Evolutionary conservation across 2,888 invertebrate genomes (phyloP), one percentile per base, ranked within the genome.

Genomic region (Stramonita haemastoma): DNA sequence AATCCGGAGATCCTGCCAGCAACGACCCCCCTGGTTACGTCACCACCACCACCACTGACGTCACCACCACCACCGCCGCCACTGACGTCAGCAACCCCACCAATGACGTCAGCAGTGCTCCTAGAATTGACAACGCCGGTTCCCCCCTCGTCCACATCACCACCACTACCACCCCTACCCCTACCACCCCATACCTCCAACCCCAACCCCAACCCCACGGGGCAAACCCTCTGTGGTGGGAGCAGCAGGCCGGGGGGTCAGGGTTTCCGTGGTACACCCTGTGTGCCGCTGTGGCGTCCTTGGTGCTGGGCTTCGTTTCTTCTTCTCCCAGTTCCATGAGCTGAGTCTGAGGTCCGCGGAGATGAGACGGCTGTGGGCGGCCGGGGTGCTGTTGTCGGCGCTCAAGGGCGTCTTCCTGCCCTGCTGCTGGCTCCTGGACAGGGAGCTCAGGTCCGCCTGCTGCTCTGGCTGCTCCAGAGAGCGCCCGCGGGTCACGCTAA

Each of bases 341-440:
- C 22, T 83, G 83, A 11, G n/a, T 13, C 22, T 83, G 36, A 8
- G 46, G 2, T 26, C 26, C 26, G 1, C 32, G 15, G 19, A 79
- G 0, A 1, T 1, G 4, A 19, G 19, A 0, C 32, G 22, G 79
- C 22, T 79, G 34, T 83, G 46, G 36, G 83, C n/a, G 19, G 83
- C 46, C 11, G 26, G 46, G 4, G 46, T 36, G 32, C 17, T 46
- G 46, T 22, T 83, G 83, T 4, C 29, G 26, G 6, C 26, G 0
- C 46, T 83, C 22, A 26, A 26, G 15, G 83, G 46, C 46, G 83
- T 83, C 46, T 83, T 83, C 26, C 6, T 83, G 83, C 83, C 83
- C 32, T 36, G 36, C 46, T 83, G 83, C 46, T 83, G 83, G 83
- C 32, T 83, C 46, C 46, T 83, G 46, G 83, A 46, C 46, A 32